phyloP scores from a whole-genome alignment of 2,888 invertebrate species.

The Ophion costatus region DNA sequence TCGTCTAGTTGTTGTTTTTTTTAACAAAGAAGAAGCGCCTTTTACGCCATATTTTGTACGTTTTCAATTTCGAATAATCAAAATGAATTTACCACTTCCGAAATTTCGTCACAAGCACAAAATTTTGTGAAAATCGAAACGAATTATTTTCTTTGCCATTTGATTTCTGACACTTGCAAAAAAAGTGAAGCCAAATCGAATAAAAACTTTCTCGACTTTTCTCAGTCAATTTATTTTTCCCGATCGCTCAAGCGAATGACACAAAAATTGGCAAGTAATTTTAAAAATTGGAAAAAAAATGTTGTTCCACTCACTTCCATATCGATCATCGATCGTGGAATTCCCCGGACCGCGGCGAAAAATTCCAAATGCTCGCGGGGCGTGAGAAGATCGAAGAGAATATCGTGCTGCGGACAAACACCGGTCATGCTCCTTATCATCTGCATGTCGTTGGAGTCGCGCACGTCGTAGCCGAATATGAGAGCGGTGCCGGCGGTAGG shows the following conservation, averaged over 20 bases:
- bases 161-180: neutral
- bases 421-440: constrained; percentile 93
- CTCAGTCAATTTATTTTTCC: neutral
- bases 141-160: too few species aligned
- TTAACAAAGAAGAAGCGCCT: too few species aligned
- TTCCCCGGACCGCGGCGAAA: constrained; percentile 92
- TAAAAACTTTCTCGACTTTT: neutral
- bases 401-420: constrained; percentile 94
- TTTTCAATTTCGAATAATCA: too few species aligned
- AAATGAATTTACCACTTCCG: too few species aligned
- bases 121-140: too few species aligned
- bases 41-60: too few species aligned
- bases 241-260: neutral
- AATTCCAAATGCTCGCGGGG: constrained; percentile 92
- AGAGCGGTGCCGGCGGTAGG: constrained; percentile 90
- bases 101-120: too few species aligned
- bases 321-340: constrained; percentile 78
- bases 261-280: neutral
- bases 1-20: too few species aligned
- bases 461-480: constrained; percentile 90
- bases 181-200: too few species aligned
- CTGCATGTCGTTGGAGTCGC: constrained; percentile 91
- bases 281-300: neutral
- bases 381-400: constrained; percentile 91
- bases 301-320: constrained; percentile 74